These are phyloP conservation scores for Mesoligia furuncula DNA, from an alignment of 2,888 invertebrate species.

Conservation along the genomic window DNA sequence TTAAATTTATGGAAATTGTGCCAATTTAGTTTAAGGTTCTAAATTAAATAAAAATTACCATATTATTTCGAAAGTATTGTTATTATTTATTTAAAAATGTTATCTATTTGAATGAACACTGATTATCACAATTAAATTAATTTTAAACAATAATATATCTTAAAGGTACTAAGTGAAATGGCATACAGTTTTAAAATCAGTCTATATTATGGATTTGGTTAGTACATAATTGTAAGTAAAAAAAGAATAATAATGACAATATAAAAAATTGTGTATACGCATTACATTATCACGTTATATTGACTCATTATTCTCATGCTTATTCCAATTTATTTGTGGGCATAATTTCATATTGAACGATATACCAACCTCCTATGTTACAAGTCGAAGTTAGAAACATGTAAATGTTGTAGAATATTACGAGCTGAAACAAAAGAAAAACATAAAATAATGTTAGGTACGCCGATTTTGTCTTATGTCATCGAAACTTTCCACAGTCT, in stretches of 20 bases:
- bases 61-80: conserved; percentile 43
- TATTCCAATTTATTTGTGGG: not conserved
- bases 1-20: conserved; percentile 72
- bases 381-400: conserved; percentile 94
- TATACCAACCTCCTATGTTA: conserved; percentile 69
- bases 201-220: conserved; percentile 59
- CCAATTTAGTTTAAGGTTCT: conserved; percentile 74
- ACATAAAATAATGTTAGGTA: not conserved
- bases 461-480: not conserved
- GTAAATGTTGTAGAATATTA: conserved; percentile 95
- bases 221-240: conserved; percentile 63
- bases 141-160: conserved; percentile 24
- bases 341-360: conserved; percentile 29
- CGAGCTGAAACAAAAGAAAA: conserved; percentile 91
- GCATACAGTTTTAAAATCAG: conserved; percentile 65
- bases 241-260: conserved; percentile 34
- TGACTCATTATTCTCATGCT: conserved; percentile 4
- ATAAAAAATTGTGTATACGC: conserved; percentile 22
- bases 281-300: conserved; percentile 52
- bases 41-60: conserved; percentile 67
- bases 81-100: conserved; percentile 61
- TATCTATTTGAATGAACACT: conserved; percentile 42
- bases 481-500: conserved; percentile 2
- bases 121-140: conserved; percentile 48
- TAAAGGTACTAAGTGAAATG: conserved; percentile 33